phyloP scores from a whole-genome alignment of 1,140 invertebrate species.

The Conus betulinus region DNA sequence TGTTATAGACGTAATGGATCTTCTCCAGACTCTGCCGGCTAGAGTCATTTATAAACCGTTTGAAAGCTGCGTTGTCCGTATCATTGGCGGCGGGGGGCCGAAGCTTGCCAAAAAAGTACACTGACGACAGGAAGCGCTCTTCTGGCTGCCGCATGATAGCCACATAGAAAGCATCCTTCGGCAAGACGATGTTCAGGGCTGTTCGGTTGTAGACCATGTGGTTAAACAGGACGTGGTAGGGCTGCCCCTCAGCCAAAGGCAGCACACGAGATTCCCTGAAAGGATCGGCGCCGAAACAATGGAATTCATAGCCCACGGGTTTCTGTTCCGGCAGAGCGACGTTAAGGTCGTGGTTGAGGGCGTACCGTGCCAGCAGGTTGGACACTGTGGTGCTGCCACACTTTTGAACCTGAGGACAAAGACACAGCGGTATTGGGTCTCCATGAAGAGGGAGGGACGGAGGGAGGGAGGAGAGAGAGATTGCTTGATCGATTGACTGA shows the following conservation, averaged over 20 bases:
- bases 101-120: conserved; percentile 40
- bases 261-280: conserved; percentile 19
- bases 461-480: too few species aligned
- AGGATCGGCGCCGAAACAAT: conserved; percentile 9
- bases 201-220: conserved; percentile 54
- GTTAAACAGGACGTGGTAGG: conserved; percentile 48
- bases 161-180: conserved; percentile 44
- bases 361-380: conserved; percentile 43
- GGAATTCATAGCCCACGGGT: not conserved
- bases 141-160: conserved; percentile 52
- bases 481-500: too few species aligned
- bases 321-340: conserved; percentile 35
- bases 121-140: conserved; percentile 44
- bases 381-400: conserved; percentile 36
- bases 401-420: conserved; percentile 47
- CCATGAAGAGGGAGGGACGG: not conserved
- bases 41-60: too few species aligned
- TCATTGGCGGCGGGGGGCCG: not conserved
- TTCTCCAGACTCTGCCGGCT: not conserved
- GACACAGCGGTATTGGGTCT: conserved; percentile 7
- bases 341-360: conserved; percentile 24
- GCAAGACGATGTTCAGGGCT: conserved; percentile 42
- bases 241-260: not conserved
- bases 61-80: not conserved
- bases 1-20: conserved; percentile 1